Evolutionary conservation across 1,140 invertebrate species (phyloP).

Genomic region (Metopolophium dirhodum): DNA sequence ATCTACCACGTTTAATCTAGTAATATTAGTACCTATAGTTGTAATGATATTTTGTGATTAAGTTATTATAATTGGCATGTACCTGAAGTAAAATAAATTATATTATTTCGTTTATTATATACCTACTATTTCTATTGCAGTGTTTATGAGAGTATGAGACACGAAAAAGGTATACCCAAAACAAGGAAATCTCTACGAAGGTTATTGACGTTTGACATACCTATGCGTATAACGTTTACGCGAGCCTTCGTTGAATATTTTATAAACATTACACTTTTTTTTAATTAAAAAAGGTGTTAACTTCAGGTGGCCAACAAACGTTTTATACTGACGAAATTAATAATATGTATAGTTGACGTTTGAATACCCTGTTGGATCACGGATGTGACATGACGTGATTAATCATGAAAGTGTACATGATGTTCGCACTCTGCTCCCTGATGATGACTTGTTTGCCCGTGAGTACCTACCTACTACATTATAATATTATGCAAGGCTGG

Average conservation of each 20-base stretch:
- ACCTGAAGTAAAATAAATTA: not conserved
- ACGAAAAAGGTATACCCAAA: constrained; percentile 1
- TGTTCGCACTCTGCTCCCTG: not conserved
- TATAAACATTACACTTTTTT: not conserved
- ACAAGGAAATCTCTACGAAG: constrained; percentile 28
- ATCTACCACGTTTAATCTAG: not conserved
- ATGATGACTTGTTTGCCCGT: not conserved
- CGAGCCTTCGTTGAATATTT: not conserved
- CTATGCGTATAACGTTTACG: not conserved
- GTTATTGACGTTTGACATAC: not conserved
- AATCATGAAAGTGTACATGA: not conserved
- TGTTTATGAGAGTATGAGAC: not conserved
- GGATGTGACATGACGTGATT: not conserved
- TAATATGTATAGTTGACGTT: not conserved
- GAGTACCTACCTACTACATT: not conserved
- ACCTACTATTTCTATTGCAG: not conserved
- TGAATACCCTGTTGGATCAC: not conserved
- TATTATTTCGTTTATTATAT: not conserved
- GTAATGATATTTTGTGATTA: not conserved
- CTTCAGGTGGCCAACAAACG: not conserved
- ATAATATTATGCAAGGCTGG: not conserved
- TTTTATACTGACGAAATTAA: not conserved
- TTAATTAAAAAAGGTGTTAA: not conserved
- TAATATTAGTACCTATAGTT: not conserved
- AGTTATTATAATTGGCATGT: not conserved